Evolutionary conservation across 1,140 invertebrate genomes (phyloP).

Genomic region (Heliconius eleuchia): DNA sequence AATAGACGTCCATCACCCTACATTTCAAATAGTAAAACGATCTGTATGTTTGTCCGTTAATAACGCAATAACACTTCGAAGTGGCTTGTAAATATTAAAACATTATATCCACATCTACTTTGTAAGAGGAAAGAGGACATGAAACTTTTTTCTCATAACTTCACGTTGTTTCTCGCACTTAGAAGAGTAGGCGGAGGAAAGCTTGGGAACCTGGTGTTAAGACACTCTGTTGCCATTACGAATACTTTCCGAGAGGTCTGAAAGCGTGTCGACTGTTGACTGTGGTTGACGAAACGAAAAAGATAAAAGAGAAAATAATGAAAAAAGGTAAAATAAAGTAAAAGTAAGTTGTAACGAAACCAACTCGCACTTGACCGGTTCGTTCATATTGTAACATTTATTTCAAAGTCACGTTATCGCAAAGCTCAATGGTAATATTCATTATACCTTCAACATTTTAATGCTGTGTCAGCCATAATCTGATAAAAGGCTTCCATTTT

Average conservation of each 20-base stretch:
- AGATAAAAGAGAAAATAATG: no score
- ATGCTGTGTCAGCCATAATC: not conserved
- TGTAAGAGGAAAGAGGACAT: no score
- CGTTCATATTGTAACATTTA: not conserved
- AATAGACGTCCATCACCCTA: constrained; percentile 1
- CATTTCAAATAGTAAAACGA: not conserved
- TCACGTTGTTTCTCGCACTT: no score
- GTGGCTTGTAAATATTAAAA: not conserved
- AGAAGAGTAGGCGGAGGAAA: no score
- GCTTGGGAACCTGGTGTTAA: no score
- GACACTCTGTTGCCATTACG: no score
- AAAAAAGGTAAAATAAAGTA: no score
- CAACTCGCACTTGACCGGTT: not conserved
- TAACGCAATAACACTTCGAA: constrained; percentile 2
- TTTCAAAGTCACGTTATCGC: constrained; percentile 8
- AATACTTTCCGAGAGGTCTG: no score
- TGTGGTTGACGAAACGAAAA: no score
- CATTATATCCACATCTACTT: not conserved
- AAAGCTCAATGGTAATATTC: not conserved
- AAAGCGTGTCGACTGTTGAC: no score
- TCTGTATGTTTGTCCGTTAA: not conserved
- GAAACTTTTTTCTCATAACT: no score
- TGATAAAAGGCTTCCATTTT: not conserved
- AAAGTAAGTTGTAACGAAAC: no score
- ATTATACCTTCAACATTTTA: not conserved